These are phyloP conservation scores for Drosophila asahinai DNA, from an alignment of 1,140 invertebrate species.

Conservation along the genomic window DNA sequence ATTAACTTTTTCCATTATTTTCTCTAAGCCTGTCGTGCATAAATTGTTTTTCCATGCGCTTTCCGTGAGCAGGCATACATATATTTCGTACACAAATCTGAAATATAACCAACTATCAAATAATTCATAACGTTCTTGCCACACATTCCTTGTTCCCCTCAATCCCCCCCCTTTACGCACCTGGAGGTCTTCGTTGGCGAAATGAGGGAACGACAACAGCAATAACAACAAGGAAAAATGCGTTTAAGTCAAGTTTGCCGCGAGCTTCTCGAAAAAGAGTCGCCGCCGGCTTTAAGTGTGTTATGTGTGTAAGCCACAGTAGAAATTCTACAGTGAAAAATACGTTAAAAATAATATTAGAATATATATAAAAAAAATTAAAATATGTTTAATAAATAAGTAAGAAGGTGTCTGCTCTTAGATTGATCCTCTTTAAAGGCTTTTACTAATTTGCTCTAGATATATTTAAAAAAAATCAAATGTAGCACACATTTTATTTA, in stretches of 20 bases:
- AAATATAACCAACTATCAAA: conserved; percentile 57
- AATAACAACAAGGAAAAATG: conserved; percentile 62
- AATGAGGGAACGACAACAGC: conserved; percentile 17
- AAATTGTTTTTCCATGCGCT: conserved; percentile 29
- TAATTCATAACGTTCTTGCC: conserved; percentile 67
- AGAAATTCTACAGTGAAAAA: background rate
- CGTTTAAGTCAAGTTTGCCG: conserved; percentile 77
- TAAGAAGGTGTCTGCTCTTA: too few species aligned
- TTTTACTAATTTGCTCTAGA: too few species aligned
- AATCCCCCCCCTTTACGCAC: conserved; percentile 13
- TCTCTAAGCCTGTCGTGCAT: conserved; percentile 35
- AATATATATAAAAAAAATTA: background rate
- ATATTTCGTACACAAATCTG: conserved; percentile 30
- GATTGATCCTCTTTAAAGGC: too few species aligned
- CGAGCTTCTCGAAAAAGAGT: conserved; percentile 58
- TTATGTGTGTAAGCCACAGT: conserved; percentile 37
- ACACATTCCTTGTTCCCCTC: conserved; percentile 5
- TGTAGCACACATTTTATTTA: background rate
- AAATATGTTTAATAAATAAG: background rate
- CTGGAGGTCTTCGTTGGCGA: conserved; percentile 34
- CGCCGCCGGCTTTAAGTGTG: conserved; percentile 43
- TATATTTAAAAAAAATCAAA: background rate
- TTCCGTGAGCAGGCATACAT: conserved; percentile 1
- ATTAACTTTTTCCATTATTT: conserved; percentile 39
- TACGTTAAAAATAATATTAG: too few species aligned